phyloP scores from a whole-genome alignment of 2,113 vertebrate species.

The Prolemur simus region DNA sequence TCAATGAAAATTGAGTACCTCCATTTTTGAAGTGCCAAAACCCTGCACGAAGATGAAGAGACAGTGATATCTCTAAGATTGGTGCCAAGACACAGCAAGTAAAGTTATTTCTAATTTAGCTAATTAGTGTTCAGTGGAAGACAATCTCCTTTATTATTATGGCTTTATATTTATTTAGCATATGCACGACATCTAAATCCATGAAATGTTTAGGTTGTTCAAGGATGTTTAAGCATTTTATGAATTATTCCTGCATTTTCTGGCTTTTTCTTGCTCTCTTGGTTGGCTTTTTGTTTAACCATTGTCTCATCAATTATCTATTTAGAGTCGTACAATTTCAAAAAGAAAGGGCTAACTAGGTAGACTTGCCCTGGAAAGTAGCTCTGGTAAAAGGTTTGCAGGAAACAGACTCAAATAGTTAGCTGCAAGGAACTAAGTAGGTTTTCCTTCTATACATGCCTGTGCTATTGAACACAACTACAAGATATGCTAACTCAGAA shows the following conservation, averaged over 20 bases:
- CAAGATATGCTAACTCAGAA: background rate
- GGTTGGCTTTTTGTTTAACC: background rate
- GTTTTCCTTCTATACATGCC: background rate
- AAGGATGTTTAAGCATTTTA: background rate
- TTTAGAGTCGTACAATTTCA: background rate
- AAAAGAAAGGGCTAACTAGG: background rate
- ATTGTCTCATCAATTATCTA: background rate
- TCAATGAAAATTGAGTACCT: background rate
- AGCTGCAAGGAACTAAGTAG: background rate
- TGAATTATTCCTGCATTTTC: background rate
- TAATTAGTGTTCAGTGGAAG: background rate
- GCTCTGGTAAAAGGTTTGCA: background rate
- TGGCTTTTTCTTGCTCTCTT: background rate
- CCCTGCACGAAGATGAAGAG: rapidly evolving
- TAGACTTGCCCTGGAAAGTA: background rate
- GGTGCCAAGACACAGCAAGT: background rate
- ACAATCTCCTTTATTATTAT: background rate
- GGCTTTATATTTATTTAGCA: background rate
- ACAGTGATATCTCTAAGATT: background rate
- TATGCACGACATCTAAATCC: background rate
- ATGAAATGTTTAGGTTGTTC: rapidly evolving
- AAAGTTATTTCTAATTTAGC: background rate
- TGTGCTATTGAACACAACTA: background rate
- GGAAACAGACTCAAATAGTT: background rate
- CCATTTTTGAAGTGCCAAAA: background rate